Evolutionary conservation across 2,797 vertebrate genomes (phyloP), one percentile per base, ranked within the genome.

Genomic region (Ceyx erithaca): DNA sequence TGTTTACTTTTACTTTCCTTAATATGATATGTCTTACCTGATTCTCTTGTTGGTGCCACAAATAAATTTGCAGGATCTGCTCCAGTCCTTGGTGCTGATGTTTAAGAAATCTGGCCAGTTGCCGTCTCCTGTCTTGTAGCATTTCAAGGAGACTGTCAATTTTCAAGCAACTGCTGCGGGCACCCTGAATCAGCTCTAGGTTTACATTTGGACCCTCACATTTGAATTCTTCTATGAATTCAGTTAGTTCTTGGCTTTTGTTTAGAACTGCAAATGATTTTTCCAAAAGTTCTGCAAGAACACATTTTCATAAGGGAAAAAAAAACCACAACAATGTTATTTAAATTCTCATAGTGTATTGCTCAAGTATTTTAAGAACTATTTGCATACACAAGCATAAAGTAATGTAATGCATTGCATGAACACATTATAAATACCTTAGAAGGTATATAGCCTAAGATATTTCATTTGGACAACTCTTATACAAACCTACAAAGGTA

Each of bases 91-190:
- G 97, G 25, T 96, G 94, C 85, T 97, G 97, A 15, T 95, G 97
- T 55, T 97, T 97, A 82, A 98, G 86, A 37, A 94, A 95, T 92
- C 97, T 97, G 70, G 99, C 98, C 33, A 98, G 95, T 37, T 97
- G 98, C 71, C 98, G 90, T 45, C 99, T 98, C 71, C 98, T 97
- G 86, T 99, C 99, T 96, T 99, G 99, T 2, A 99, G 97, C 62
- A 96, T 87, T 98, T 99, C 99, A 85, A 99, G 96, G 71, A 99
- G 98, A 73, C 95, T 96, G 91, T 99, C 98, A 28, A 99, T 98
- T 97, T 97, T 98, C 90, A 97, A 71, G 75, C 89, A 97, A 89
- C 98, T 98, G 94, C 95, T 98, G 4, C 92, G 97, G 80, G 98
- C 98, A 75, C 96, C 97, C 57, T 97, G 97, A 46, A 96, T 94